Evolutionary conservation across 2,113 vertebrate genomes (phyloP).

Genomic region (Nestor notabilis): DNA sequence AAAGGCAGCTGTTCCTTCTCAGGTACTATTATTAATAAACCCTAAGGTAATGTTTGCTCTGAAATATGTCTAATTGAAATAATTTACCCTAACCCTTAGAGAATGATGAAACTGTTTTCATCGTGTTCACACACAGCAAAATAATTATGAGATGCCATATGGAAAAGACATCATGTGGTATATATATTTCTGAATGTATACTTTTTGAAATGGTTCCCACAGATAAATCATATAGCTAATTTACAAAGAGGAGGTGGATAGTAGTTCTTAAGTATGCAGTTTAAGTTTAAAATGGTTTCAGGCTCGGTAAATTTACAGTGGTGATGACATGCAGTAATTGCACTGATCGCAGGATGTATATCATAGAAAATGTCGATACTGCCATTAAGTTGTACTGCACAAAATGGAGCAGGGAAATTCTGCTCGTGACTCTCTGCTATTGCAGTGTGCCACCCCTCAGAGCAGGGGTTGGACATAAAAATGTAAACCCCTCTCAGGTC

Average conservation of each 20-base stretch:
- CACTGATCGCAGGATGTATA: constrained; percentile 56
- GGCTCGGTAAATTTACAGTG: constrained; percentile 69
- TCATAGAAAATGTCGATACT: constrained; percentile 62
- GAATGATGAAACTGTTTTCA: constrained; percentile 87
- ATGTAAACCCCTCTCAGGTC: neutral
- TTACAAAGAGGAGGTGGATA: constrained; percentile 78
- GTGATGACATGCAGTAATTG: constrained; percentile 75
- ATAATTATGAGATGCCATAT: constrained; percentile 83
- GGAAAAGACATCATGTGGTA: constrained; percentile 89
- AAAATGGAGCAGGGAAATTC: neutral
- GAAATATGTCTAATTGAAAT: constrained; percentile 87
- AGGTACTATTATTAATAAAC: constrained; percentile 95
- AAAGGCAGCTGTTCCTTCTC: constrained; percentile 96
- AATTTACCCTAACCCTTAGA: constrained; percentile 90
- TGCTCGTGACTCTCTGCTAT: neutral
- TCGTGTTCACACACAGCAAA: constrained; percentile 86
- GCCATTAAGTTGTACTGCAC: neutral
- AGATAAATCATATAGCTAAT: constrained; percentile 81
- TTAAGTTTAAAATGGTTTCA: constrained; percentile 74
- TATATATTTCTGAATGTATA: constrained; percentile 81
- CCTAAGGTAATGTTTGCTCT: constrained; percentile 84
- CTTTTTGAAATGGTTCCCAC: constrained; percentile 81
- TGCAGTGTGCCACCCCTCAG: neutral
- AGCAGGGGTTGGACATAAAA: neutral
- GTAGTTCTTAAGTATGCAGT: constrained; percentile 68